Evolutionary conservation across 2,888 invertebrate genomes (phyloP).

Genomic region (Stenolophus ochropezus): DNA sequence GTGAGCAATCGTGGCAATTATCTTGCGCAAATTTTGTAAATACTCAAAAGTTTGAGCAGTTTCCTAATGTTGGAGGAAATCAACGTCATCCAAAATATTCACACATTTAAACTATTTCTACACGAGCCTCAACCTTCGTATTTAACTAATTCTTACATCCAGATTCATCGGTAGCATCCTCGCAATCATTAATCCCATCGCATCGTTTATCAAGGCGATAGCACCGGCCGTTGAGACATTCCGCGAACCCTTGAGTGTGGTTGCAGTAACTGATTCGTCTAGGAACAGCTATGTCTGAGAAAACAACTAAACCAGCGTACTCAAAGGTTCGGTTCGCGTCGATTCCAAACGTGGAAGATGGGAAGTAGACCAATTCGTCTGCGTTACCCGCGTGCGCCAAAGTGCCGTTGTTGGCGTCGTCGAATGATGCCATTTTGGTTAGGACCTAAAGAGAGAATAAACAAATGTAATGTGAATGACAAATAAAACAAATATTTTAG

Average conservation of each 20-base stretch:
- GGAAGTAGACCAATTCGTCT: conserved; percentile 89
- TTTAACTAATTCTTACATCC: conserved; percentile 77
- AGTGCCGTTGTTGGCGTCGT: conserved; percentile 90
- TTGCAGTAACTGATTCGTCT: conserved; percentile 83
- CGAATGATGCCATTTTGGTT: conserved; percentile 91
- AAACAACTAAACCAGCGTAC: conserved; percentile 90
- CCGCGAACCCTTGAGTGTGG: conserved; percentile 81
- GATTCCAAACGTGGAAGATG: conserved; percentile 92
- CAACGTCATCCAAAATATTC: no score
- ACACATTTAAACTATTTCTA: no score
- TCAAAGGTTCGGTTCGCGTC: conserved; percentile 96
- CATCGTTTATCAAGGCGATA: conserved; percentile 85
- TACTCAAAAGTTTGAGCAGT: no score
- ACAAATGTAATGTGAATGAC: conserved; percentile 39
- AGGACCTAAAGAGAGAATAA: no score
- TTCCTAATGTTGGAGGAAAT: no score
- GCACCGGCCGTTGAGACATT: conserved; percentile 90
- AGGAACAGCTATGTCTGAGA: conserved; percentile 90
- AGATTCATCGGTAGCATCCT: conserved; percentile 90
- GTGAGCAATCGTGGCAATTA: no score
- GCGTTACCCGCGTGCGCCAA: conserved; percentile 88
- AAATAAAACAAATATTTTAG: not conserved
- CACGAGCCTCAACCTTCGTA: no score
- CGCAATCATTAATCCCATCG: conserved; percentile 86
- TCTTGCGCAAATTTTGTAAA: no score